phyloP scores from a whole-genome alignment of 2,797 vertebrate genomes.

The Carapus acus region DNA sequence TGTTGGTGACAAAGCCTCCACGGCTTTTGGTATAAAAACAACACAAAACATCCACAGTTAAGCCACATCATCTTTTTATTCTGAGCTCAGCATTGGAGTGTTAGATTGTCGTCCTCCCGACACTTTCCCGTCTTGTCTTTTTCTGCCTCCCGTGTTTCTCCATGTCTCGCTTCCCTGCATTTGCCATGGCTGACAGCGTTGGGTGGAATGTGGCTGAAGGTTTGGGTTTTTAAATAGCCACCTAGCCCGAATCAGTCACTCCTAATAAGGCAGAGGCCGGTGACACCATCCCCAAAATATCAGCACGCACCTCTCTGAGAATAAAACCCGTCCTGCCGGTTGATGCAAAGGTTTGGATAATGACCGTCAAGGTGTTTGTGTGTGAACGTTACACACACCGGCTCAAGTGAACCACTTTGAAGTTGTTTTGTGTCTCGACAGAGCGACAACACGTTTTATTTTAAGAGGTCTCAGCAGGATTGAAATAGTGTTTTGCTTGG shows the following conservation, averaged over 20 bases:
- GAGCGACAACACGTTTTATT: background rate
- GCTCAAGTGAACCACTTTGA: constrained; percentile 1
- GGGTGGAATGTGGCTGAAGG: constrained; percentile 66
- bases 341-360: constrained; percentile 12
- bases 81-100: constrained; percentile 2
- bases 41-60: background rate
- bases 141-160: constrained; percentile 20
- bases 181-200: constrained; percentile 48
- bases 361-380: background rate
- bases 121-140: background rate
- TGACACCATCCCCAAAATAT: constrained; percentile 65
- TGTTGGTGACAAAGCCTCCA: background rate
- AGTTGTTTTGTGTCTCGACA: constrained; percentile 13
- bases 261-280: constrained; percentile 72
- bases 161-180: constrained; percentile 37
- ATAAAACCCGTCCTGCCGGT: constrained; percentile 47
- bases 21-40: constrained; percentile 12
- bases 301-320: constrained; percentile 54
- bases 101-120: background rate
- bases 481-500: constrained; percentile 8
- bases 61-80: background rate
- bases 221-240: constrained; percentile 76
- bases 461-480: constrained; percentile 2
- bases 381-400: background rate
- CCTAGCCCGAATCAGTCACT: constrained; percentile 51